Evolutionary conservation across 2,888 invertebrate genomes (phyloP), one percentile per base, ranked within the genome.

Genomic region (Epicampocera succincta): DNA sequence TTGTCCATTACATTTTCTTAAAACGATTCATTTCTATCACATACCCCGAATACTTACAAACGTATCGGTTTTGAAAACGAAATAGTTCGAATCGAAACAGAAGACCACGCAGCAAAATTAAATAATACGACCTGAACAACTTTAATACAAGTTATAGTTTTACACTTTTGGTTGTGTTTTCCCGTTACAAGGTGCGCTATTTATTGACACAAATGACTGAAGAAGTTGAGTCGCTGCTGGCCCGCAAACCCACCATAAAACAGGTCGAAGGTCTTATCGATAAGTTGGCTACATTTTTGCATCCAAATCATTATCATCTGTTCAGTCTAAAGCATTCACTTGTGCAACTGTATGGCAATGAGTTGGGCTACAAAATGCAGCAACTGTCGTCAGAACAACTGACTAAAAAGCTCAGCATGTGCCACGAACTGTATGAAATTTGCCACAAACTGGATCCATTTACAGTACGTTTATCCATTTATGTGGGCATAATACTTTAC

Each of bases 231-330:
- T 91, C 92, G 9, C 91, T 94, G 0, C 92, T 94, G 44, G 84
- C 86, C 0, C 86, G 85, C 11, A 94, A 93, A 85, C 94, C 94
- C 1, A 87, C 88, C 0, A 92, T 93, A 11, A 92, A 92, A 12
- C 93, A 92, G 83, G 90, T 95, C 78, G 94, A 95, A 86, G 92
- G 93, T 73, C 89, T 96, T 3, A 87, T 95, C 9, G 93, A 93
- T 60, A 94, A 95, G 85, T 90, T 96, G 66, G 93, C 94, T 1
- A 94, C 93, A 81, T 95, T 97, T 85, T 91, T 97, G 73, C 97
- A 97, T 91, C 94, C 95, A 0, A 94, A 96, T 87, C 97, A 97
- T 90, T 97, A 96, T 88, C 96, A 96, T 85, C 92, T 95, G 84
- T 96, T 96, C 86, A 94, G 95, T 0, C 93, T 96, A 9, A 95